Evolutionary conservation across 37 sponge, comb jelly and placozoan species (phyloP).

Genomic region (Aplysina aerophoba): DNA sequence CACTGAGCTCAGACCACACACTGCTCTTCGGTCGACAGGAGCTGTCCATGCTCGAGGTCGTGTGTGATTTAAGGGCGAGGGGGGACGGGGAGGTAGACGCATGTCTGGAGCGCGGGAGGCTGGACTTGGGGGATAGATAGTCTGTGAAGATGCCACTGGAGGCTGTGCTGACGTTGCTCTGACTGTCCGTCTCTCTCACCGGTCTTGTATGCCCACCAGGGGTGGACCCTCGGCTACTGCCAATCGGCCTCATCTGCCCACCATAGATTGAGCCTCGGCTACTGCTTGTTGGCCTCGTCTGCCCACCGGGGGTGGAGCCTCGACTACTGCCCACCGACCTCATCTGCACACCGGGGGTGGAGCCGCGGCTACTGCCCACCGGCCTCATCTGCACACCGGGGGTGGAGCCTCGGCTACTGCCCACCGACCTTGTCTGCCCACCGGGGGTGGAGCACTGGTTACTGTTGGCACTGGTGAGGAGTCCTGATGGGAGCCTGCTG

Average conservation of each 20-base stretch:
- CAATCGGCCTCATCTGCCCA: too few relatives aligned
- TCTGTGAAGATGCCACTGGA: slow-evolving; percentile 67
- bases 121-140: slow-evolving; percentile 40
- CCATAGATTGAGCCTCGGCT: not conserved
- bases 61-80: not conserved
- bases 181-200: slow-evolving; percentile 4
- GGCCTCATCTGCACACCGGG: too few relatives aligned
- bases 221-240: slow-evolving; percentile 18
- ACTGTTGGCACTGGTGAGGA: not conserved
- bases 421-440: too few relatives aligned
- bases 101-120: slow-evolving; percentile 12
- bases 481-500: too few relatives aligned
- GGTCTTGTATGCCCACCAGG: not conserved
- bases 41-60: not conserved
- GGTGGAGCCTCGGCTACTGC: not conserved
- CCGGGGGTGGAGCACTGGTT: not conserved
- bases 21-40: too few relatives aligned
- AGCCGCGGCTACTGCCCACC: slow-evolving; percentile 3
- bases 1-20: not conserved
- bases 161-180: slow-evolving; percentile 50
- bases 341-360: too few relatives aligned
- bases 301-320: not conserved
- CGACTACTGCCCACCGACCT: not conserved
- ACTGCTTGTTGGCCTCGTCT: too few relatives aligned
- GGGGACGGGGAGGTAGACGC: slow-evolving; percentile 23